These are phyloP conservation scores for Ephialtes manifestator DNA, from an alignment of 2,888 invertebrate genomes.

Conservation along the genomic window DNA sequence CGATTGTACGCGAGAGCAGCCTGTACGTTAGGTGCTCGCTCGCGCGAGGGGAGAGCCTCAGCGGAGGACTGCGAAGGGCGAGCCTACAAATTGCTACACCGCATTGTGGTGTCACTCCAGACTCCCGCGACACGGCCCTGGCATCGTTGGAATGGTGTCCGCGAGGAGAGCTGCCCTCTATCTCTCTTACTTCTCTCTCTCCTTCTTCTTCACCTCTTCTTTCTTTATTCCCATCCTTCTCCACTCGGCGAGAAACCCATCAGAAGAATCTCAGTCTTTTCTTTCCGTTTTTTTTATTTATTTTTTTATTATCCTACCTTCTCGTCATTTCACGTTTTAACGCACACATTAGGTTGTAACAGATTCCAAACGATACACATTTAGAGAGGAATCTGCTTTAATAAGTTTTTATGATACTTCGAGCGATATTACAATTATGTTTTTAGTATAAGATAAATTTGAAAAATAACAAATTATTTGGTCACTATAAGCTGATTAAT, in stretches of 20 bases:
- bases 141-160: constrained; percentile 86
- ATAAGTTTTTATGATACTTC: not conserved
- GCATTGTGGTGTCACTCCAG: constrained; percentile 86
- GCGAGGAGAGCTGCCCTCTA: constrained; percentile 65
- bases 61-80: constrained; percentile 78
- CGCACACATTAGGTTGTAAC: constrained; percentile 17
- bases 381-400: not conserved
- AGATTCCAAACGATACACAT: not conserved
- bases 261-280: constrained; percentile 23
- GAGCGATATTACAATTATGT: not conserved
- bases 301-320: constrained; percentile 13
- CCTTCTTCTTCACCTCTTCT: constrained; percentile 42
- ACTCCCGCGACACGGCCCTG: constrained; percentile 85
- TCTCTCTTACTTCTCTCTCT: constrained; percentile 28
- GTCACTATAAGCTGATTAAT: not conserved
- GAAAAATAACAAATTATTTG: not conserved
- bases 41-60: constrained; percentile 58
- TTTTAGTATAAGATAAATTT: not conserved
- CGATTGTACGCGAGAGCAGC: constrained; percentile 31
- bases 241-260: constrained; percentile 5
- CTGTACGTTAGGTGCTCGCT: constrained; percentile 41
- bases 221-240: constrained; percentile 59
- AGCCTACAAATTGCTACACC: constrained; percentile 86
- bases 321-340: constrained; percentile 25
- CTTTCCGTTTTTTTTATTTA: not conserved